These are phyloP conservation scores for Plutomurus gul DNA, from an alignment of 1,140 invertebrate species.

Conservation along the genomic window DNA sequence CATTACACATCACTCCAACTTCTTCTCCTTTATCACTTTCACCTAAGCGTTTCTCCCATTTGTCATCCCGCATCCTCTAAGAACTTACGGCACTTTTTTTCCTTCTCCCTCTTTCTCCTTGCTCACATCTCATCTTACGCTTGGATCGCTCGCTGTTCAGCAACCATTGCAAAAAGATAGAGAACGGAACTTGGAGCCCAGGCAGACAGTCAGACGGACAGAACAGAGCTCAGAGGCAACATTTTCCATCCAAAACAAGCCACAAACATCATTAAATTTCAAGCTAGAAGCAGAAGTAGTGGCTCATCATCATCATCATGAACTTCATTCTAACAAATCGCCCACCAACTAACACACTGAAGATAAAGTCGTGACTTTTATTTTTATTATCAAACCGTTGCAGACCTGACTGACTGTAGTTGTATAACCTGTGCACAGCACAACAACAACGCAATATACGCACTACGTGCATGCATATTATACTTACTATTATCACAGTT, in stretches of 20 bases:
- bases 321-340: conserved; percentile 17
- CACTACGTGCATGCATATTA: background rate
- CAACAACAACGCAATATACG: conserved; percentile 9
- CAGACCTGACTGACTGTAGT: background rate
- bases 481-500: background rate
- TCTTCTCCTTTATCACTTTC: conserved; percentile 44
- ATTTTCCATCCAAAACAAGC: background rate
- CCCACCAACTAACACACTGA: background rate
- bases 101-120: background rate
- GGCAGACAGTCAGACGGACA: no score
- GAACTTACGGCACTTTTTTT: conserved; percentile 5
- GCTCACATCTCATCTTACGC: background rate
- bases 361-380: conserved; percentile 12
- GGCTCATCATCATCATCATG: background rate
- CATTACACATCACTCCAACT: conserved; percentile 35
- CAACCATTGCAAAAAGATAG: no score
- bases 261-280: background rate
- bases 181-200: no score
- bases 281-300: background rate
- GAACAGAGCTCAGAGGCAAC: no score
- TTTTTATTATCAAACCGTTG: background rate
- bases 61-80: conserved; percentile 24
- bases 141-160: no score
- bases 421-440: background rate
- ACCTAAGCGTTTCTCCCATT: conserved; percentile 34